phyloP scores from a whole-genome alignment of 1,140 invertebrate genomes.

The Zaprionus ghesquierei region DNA sequence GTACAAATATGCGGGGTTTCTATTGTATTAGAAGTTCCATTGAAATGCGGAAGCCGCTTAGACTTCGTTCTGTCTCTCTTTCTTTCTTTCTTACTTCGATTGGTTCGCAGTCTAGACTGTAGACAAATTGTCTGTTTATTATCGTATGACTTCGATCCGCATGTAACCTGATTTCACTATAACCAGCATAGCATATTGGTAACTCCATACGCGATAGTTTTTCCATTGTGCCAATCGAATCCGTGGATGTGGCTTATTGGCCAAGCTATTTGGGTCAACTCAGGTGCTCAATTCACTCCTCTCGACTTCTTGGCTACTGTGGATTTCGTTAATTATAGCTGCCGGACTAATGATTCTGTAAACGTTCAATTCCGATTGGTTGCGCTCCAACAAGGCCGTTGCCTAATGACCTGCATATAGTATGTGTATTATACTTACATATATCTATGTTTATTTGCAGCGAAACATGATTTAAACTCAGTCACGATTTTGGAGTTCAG shows the following conservation, averaged over 20 bases:
- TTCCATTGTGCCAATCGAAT: not conserved
- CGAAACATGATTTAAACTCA: slow-evolving; percentile 12
- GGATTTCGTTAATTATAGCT: slow-evolving; percentile 54
- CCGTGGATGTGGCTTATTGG: not conserved
- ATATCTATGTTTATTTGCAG: no score
- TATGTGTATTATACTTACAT: not conserved
- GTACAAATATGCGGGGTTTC: not conserved
- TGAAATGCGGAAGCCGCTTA: slow-evolving; percentile 61
- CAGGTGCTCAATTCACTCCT: slow-evolving; percentile 8
- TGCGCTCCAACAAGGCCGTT: slow-evolving; percentile 53
- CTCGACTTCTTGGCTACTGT: slow-evolving; percentile 30
- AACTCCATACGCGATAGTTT: not conserved
- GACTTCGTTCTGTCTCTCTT: not conserved
- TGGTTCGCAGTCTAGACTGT: slow-evolving; percentile 10
- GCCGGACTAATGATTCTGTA: slow-evolving; percentile 57
- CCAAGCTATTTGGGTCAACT: not conserved
- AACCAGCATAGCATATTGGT: not conserved
- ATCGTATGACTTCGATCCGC: slow-evolving; percentile 63
- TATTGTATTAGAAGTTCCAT: slow-evolving; percentile 10
- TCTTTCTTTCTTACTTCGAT: slow-evolving; percentile 19
- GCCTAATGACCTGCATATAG: slow-evolving; percentile 61
- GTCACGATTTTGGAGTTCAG: slow-evolving; percentile 53
- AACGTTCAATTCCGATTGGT: slow-evolving; percentile 35
- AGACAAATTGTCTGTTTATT: slow-evolving; percentile 58
- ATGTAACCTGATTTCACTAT: slow-evolving; percentile 66